A percentile compares a stretch with the other conserved stretches of the same genome.
These are phyloP conservation scores for Syngnathus scovelli DNA, from an alignment of 2,113 vertebrate genomes.

Conservation along the genomic window DNA sequence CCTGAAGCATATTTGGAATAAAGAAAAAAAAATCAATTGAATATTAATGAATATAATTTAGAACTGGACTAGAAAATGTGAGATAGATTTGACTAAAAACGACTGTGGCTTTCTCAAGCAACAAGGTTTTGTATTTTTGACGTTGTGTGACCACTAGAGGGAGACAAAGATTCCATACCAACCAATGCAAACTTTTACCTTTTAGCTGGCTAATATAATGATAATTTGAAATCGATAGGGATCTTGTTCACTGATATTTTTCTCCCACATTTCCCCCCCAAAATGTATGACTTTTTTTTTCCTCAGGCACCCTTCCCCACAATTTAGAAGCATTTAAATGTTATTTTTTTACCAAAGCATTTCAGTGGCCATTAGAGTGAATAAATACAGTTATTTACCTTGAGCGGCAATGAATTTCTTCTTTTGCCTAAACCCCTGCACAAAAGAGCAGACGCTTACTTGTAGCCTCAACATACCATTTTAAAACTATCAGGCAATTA, in stretches of 20 bases:
- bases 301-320: too few species aligned
- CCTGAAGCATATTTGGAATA: constrained; percentile 63
- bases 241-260: too few species aligned
- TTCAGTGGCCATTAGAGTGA: too few species aligned
- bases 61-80: background rate
- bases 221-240: too few species aligned
- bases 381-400: constrained; percentile 41
- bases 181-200: background rate
- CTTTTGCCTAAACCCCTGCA: constrained; percentile 64
- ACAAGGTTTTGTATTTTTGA: background rate
- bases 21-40: background rate
- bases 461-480: background rate
- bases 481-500: background rate
- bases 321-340: too few species aligned
- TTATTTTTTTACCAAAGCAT: too few species aligned
- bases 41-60: background rate
- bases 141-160: background rate
- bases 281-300: too few species aligned
- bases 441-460: background rate
- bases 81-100: background rate
- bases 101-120: too few species aligned
- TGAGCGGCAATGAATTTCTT: constrained; percentile 67
- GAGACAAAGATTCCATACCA: background rate
- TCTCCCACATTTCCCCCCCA: too few species aligned
- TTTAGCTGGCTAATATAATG: too few species aligned